Conservation (phyloP, 2,888 invertebrate species). For the Phrixothrix hirtus region DNA sequence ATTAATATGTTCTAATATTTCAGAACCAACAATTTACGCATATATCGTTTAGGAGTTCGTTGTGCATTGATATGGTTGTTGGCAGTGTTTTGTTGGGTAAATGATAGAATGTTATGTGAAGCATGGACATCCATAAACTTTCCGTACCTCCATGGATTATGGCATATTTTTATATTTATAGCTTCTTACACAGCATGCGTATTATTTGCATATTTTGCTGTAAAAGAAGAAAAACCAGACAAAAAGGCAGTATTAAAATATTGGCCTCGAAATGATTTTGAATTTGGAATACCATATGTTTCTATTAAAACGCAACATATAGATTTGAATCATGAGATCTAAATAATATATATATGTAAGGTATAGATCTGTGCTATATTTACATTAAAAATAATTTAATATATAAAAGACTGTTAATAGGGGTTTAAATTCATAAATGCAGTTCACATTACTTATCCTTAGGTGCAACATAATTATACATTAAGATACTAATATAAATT, state of each 20-base stretch:
- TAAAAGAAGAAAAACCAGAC: constrained; percentile 71
- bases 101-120: constrained; percentile 78
- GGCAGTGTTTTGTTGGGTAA: constrained; percentile 77
- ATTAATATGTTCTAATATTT: too few species aligned
- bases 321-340: constrained; percentile 32
- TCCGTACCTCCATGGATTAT: constrained; percentile 80
- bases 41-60: constrained; percentile 72
- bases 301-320: constrained; percentile 57
- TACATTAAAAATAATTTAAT: too few species aligned
- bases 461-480: too few species aligned
- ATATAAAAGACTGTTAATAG: too few species aligned
- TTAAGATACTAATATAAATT: too few species aligned
- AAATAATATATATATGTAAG: too few species aligned
- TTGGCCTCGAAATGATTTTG: constrained; percentile 79
- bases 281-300: constrained; percentile 77
- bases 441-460: too few species aligned
- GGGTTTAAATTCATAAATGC: too few species aligned
- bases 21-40: constrained; percentile 37
- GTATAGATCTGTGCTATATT: too few species aligned
- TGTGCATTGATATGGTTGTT: constrained; percentile 69
- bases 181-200: constrained; percentile 77
- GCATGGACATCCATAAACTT: constrained; percentile 77
- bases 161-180: constrained; percentile 82
- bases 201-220: constrained; percentile 78
- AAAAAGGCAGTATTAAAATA: constrained; percentile 70